Evolutionary conservation across 2,113 vertebrate genomes (phyloP), one percentile per base, ranked within the genome.

Genomic region (Dunckerocampus dactyliophorus): DNA sequence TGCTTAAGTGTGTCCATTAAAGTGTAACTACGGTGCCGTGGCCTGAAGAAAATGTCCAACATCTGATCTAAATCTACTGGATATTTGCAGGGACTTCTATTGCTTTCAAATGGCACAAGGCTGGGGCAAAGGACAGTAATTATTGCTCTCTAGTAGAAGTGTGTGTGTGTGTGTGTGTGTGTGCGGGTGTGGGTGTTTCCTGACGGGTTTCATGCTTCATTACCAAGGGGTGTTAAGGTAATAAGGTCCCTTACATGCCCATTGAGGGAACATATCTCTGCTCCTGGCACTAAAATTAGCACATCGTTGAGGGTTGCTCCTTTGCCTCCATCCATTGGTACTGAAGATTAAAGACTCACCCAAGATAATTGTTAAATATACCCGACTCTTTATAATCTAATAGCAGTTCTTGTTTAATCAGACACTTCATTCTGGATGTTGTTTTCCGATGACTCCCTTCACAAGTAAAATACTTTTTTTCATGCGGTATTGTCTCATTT

Each of bases 41-140:
- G 56, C 73, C 76, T 65, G 53, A 21, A 59, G 72, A 84, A 75
- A 66, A 71, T 62, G 63, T 57, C 56, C 54, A 31, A 52, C 53
- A n/a, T 45, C 72, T 83, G 66, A 78, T 86, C 74, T 69, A 59
- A 82, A 77, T 76, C 67, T 62, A 16, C 56, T 79, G 71, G 82
- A 79, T 82, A 82, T 77, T 78, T 67, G 52, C 61, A 47, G 63
- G 16, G 56, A 69, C 51, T 59, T 72, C 70, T 82, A 85, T 86
- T 81, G 72, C 74, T 80, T 82, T 84, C 69, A 77, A 76, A 83
- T 80, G 55, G 65, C 54, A 69, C 76, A 47, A 67, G 80, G 67
- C 72, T 69, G 71, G 65, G 52, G 42, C 45, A 75, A 60, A 47
- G 78, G 60, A 57, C 65, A 64, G 66, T 72, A 78, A 85, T 85